These are phyloP conservation scores for Microctenopoma steveboyesi DNA, from an alignment of 2,797 vertebrate species.

Conservation along the genomic window DNA sequence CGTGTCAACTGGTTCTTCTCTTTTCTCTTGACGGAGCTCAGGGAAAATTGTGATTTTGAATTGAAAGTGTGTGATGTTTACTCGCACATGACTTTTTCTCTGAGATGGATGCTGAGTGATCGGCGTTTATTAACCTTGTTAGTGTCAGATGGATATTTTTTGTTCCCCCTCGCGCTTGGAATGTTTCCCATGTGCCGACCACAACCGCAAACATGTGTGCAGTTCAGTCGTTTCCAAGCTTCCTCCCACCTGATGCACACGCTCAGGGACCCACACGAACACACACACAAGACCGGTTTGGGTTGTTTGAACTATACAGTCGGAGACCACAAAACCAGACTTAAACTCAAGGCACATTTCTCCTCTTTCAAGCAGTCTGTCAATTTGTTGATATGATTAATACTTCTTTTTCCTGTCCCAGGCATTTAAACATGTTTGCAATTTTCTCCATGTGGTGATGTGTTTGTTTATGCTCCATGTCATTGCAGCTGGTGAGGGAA, in stretches of 20 bases:
- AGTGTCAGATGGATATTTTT: constrained; percentile 66
- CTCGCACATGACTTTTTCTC: constrained; percentile 31
- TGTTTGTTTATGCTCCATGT: constrained; percentile 65
- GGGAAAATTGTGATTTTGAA: constrained; percentile 29
- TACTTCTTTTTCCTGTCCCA: constrained; percentile 41
- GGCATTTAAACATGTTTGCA: constrained; percentile 61
- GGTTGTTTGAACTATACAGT: constrained; percentile 34
- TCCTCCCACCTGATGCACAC: constrained; percentile 60
- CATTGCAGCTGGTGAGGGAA: constrained; percentile 49
- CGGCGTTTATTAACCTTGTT: constrained; percentile 61
- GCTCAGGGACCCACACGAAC: constrained; percentile 18
- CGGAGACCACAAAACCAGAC: constrained; percentile 55
- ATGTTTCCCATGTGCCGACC: constrained; percentile 62
- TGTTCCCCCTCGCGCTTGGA: constrained; percentile 54
- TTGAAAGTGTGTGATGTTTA: constrained; percentile 42
- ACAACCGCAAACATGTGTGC: constrained; percentile 66
- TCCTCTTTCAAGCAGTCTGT: constrained; percentile 33
- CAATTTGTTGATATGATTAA: constrained; percentile 54
- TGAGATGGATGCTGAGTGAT: constrained; percentile 42
- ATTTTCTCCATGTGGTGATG: constrained; percentile 46
- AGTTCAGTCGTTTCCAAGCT: constrained; percentile 38
- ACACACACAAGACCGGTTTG: background rate
- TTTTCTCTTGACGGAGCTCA: constrained; percentile 13
- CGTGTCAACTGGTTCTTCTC: constrained; percentile 15
- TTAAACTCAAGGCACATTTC: constrained; percentile 41